Base-by-base conservation (phyloP, 2,797 vertebrate genomes). In the Acrocephalus scirpaceus region DNA sequence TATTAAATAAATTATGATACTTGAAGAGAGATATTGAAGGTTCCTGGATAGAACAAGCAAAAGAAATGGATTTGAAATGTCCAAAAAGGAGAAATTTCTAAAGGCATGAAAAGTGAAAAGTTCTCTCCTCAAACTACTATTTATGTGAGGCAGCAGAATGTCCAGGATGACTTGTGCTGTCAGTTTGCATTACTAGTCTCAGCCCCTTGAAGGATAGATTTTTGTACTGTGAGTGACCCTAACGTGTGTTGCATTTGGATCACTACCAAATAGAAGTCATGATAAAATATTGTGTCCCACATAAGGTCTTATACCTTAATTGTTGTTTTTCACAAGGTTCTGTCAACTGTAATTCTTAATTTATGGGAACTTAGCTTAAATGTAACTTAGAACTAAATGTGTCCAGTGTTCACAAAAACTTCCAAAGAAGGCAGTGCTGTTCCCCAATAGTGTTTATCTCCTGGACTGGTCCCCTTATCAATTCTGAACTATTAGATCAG, bases 111-210 rank as follows among this genome's bases (percentile, higher is more conserved):
- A 99, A 95, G 97, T 91, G 30, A 98, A 98, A 96, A 98, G 96
- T 87, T 98, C 96, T 45, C 97, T 98, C 53, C 98, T 98, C 95
- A 99, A 98, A 66, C 98, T 98, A 40, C 97, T 98, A 97, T 98
- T 98, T 90, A 98, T 97, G 97, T 97, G 98, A 87, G 98, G 98
- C 19, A 97, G 98, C 76, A 97, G 98, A 74, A 97, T 96, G 4
- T 98, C 98, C 76, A 61, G 98, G 54, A 98, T 98, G 97, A 98
- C 98, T 34, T 98, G 98, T 18, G 98, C 98, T 92, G 96, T 98
- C 56, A 98, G 98, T 98, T 98, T 86, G 71, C 47, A 71, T 94
- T 84, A 92, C 48, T 10, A 86, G 66, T 32, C 62, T 70, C 51
- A 76, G 86, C 45, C 53, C 51, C 71, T 10, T 71, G 89, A 94